Evolutionary conservation across 2,888 invertebrate species (phyloP), one percentile per base, ranked within the genome.

Genomic region (Halictus quadricinctus): DNA sequence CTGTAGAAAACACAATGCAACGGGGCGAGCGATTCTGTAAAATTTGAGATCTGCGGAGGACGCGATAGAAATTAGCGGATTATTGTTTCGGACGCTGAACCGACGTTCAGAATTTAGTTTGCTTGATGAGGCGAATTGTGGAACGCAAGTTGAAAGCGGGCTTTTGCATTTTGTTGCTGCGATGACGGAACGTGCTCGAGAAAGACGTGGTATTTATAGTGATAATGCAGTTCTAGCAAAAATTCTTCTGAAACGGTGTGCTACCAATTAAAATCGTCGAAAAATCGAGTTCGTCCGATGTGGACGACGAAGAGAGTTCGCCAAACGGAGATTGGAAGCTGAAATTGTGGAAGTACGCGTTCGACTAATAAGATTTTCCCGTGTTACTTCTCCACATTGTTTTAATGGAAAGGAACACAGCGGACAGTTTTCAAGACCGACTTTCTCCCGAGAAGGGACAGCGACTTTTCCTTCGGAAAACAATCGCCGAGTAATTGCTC

Each of bases 401-500:
- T 43, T 43, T n/a, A 43, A n/a, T 43, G 12, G 13, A 12, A n/a
- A 43, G n/a, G n/a, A 43, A 70, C 70, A 70, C 70, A 43, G n/a
- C 43, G n/a, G 70, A 70, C 41, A 43, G 66, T 70, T 70, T 12
- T 43, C n/a, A 13, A 43, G 43, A 5, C 70, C n/a, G 18, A 18
- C 36, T 21, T 36, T 18, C 10, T 18, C 36, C 36, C 4, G 3
- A 15, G 29, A 15, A 64, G 15, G 15, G 13, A 10, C 36, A 43
- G 43, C 43, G 41, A 43, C 70, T 5, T 43, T n/a, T 43, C 43
- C 41, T n/a, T n/a, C 43, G 43, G n/a, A 43, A 70, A 43, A 70
- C 70, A 70, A 70, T 70, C 41, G 70, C 43, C n/a, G 43, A n/a
- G 41, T 70, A 70, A 70, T 70, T 70, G 70, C 43, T 41, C 12